Percentiles rank a stretch among this genome's conserved stretches.
These are phyloP conservation scores for Urocyon cinereoargenteus DNA, from an alignment of 2,797 vertebrate species.

Conservation along the genomic window DNA sequence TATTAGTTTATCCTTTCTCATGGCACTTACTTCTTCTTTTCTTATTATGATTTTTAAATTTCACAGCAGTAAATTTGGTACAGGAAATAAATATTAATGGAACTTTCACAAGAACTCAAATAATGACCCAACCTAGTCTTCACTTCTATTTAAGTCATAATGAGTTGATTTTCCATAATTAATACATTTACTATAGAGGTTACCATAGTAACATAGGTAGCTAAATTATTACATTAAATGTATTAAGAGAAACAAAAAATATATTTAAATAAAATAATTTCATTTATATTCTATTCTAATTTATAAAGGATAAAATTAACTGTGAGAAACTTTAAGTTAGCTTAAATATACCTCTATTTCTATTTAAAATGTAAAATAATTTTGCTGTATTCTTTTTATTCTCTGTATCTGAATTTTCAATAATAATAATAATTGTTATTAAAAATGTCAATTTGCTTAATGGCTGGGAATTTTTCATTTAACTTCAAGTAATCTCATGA, in stretches of 20 bases:
- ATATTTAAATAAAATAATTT: slow-evolving; percentile 63
- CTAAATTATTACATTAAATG: slow-evolving; percentile 63
- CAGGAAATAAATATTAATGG: slow-evolving; percentile 51
- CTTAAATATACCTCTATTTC: slow-evolving; percentile 35
- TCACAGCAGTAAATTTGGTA: slow-evolving; percentile 58
- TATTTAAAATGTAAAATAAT: slow-evolving; percentile 53
- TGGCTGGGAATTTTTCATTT: slow-evolving; percentile 41
- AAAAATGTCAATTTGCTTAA: slow-evolving; percentile 53
- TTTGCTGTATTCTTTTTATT: slow-evolving; percentile 28
- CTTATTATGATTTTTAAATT: slow-evolving; percentile 39
- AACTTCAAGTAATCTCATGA: slow-evolving; percentile 1
- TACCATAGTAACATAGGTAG: not conserved
- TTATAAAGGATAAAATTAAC: slow-evolving; percentile 73
- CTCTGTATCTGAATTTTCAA: slow-evolving; percentile 35
- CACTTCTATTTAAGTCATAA: not conserved
- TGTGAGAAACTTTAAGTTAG: slow-evolving; percentile 37
- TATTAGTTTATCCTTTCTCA: not conserved
- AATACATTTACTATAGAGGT: slow-evolving; percentile 32
- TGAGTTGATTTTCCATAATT: slow-evolving; percentile 52
- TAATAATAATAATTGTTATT: slow-evolving; percentile 48
- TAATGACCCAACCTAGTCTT: slow-evolving; percentile 1
- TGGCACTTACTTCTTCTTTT: slow-evolving; percentile 22
- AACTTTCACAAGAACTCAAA: slow-evolving; percentile 26
- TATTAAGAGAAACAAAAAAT: slow-evolving; percentile 45
- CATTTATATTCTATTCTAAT: slow-evolving; percentile 64